Conservation (phyloP, 2,797 vertebrate genomes). For the Rallus crepitans region DNA sequence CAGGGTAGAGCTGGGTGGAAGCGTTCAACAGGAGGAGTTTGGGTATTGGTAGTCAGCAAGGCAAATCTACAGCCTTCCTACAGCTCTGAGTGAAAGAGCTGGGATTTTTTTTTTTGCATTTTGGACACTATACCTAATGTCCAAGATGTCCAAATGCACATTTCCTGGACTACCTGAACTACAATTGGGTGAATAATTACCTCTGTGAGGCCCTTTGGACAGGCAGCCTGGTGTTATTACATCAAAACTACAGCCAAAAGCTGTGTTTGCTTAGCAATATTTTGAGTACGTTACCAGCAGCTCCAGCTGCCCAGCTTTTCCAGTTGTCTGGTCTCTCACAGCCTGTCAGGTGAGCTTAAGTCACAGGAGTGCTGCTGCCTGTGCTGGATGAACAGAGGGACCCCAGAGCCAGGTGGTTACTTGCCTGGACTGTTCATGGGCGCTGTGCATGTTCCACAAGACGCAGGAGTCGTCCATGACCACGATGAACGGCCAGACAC, state of each 20-base stretch:
- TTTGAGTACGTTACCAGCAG: neutral
- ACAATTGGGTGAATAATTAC: neutral
- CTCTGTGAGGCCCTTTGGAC: neutral
- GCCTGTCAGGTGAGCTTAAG: neutral
- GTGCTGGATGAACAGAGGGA: neutral
- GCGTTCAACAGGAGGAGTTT: neutral
- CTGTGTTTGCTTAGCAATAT: neutral
- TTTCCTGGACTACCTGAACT: neutral
- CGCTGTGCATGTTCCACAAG: constrained; percentile 90
- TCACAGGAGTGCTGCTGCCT: neutral
- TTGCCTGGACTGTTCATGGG: constrained; percentile 84
- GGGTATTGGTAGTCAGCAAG: neutral
- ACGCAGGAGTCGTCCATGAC: constrained; percentile 98
- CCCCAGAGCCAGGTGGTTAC: accelerated
- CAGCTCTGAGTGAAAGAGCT: neutral
- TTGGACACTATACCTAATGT: neutral
- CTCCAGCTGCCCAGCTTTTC: neutral
- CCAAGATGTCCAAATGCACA: neutral
- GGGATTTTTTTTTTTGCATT: neutral
- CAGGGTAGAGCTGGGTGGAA: neutral
- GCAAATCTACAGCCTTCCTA: neutral
- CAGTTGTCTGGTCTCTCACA: neutral
- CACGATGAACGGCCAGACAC: constrained; percentile 96
- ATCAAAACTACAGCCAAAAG: neutral
- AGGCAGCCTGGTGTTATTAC: neutral